Evolutionary conservation across 1,140 invertebrate genomes (phyloP).

Genomic region (Orchestia grillus): DNA sequence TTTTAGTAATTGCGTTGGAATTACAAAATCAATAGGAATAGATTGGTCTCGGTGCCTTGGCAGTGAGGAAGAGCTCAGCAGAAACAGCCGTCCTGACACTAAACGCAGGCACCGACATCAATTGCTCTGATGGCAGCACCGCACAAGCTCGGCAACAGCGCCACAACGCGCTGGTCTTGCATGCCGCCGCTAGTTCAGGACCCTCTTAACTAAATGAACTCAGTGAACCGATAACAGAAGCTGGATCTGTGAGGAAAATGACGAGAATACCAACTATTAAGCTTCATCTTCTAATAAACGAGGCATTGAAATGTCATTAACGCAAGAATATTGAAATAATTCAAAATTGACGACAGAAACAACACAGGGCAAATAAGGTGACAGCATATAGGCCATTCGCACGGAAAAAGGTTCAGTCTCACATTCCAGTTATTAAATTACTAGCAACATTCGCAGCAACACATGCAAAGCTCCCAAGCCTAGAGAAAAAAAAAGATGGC

Average conservation of each 20-base stretch:
- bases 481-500: not conserved
- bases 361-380: not conserved
- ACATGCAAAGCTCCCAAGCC: not conserved
- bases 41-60: slow-evolving; percentile 17
- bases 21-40: slow-evolving; percentile 51
- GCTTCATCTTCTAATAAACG: not conserved
- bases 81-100: slow-evolving; percentile 2
- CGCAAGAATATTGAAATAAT: not conserved
- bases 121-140: not conserved
- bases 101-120: slow-evolving; percentile 10
- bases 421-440: not conserved
- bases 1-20: slow-evolving; percentile 48
- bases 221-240: not conserved
- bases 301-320: not conserved
- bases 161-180: not conserved
- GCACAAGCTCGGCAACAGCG: not conserved
- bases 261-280: not conserved
- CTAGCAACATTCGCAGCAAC: not conserved
- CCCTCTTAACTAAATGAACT: not conserved
- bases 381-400: not conserved
- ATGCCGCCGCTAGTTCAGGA: not conserved
- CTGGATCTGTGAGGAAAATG: not conserved
- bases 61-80: slow-evolving; percentile 24
- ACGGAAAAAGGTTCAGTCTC: not conserved
- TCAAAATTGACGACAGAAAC: not conserved